Evolutionary conservation across 2,888 invertebrate species (phyloP), one percentile per base, ranked within the genome.

Genomic region (Noctua janthina): DNA sequence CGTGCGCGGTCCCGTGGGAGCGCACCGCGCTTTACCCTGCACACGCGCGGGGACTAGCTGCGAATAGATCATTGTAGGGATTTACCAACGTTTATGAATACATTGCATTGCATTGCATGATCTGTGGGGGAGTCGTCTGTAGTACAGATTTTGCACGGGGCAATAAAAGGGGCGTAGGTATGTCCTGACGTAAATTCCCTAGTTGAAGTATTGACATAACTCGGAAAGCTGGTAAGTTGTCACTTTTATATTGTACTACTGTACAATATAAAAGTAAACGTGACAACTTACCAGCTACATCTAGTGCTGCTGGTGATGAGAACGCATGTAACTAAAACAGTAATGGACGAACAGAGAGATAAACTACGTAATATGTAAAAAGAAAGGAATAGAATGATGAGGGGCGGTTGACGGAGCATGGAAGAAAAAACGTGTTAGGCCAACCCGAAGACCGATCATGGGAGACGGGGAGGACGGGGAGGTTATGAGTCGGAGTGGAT

Each of bases 1-100:
- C 39, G 51, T 67, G 73, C 69, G 67, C 51, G n/a, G 17, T 62
- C 74, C 74, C 81, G 49, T 43, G 74, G 66, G 85, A 84, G 29
- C 51, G 54, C 68, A 51, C 66, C 73, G 71, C 35, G 68, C 78
- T n/a, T 15, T 43, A 11, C 17, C 49, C 39, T 20, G 77, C 71
- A 13, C 59, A 54, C 62, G 80, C 43, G 59, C 51, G 35, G 78
- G 20, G 49, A 66, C 64, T 66, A 17, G 29, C 17, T 68, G 75
- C 17, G 67, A 56, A 64, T 72, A 15, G 29, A 54, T 49, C 23
- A 66, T 43, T 54, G n/a, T 17, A 43, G 49, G 49, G 43, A 68
- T 43, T 62, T 23, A 29, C 56, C 20, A 17, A 29, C n/a, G 13
- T 23, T 66, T 11, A 15, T 29, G 29, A 43, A 64, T 72, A 17